Conservation (phyloP, 2,888 invertebrate genomes). For the Koerneria pararmatus region DNA sequence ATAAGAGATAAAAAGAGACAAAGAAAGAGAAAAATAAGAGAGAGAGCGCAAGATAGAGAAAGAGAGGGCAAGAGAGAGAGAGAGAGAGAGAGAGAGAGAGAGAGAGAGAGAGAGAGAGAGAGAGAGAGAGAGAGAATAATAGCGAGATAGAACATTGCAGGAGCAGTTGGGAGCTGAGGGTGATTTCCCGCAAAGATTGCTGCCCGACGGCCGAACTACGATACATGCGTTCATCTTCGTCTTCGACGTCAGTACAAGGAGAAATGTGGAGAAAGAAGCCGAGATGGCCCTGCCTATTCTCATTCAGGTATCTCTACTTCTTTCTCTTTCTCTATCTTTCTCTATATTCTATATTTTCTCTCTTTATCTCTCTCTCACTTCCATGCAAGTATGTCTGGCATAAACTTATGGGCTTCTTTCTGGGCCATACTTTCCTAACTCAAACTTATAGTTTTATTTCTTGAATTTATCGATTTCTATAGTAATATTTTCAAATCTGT, state of each 20-base stretch:
- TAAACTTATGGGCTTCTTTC: no score
- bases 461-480: no score
- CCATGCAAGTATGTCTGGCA: no score
- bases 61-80: not conserved
- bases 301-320: slow-evolving; percentile 9
- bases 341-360: no score
- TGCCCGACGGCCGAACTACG: slow-evolving; percentile 77
- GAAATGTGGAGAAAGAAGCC: slow-evolving; percentile 76
- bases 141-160: slow-evolving; percentile 29
- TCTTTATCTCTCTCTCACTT: no score
- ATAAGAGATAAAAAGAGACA: no score
- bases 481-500: no score
- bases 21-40: slow-evolving; percentile 10
- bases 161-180: slow-evolving; percentile 76
- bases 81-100: slow-evolving; percentile 5
- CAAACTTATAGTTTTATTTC: no score
- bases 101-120: slow-evolving; percentile 9
- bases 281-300: slow-evolving; percentile 13
- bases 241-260: slow-evolving; percentile 89
- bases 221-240: slow-evolving; percentile 93
- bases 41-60: not conserved
- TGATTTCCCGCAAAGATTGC: slow-evolving; percentile 87
- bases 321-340: slow-evolving; percentile 20
- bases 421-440: no score
- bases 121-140: not conserved